A percentile compares a stretch with the other conserved stretches of the same genome.
phyloP scores from a whole-genome alignment of 1,140 invertebrate genomes.

The Ceratina japonica region DNA sequence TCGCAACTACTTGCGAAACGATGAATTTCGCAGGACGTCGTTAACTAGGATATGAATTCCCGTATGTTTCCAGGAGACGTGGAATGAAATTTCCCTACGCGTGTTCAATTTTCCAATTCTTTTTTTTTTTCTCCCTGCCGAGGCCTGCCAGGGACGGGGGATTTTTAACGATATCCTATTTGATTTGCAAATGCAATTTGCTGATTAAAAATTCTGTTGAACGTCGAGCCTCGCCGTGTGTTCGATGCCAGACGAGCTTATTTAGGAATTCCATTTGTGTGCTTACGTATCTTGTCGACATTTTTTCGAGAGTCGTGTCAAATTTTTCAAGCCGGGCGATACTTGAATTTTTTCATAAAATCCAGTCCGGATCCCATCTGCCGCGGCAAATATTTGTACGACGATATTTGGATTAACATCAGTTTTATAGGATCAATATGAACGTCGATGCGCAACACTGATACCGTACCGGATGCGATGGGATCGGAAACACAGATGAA shows the following conservation, averaged over 20 bases:
- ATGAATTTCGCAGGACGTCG: background rate
- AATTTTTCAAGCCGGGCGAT: background rate
- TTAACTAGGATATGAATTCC: background rate
- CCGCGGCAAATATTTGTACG: background rate
- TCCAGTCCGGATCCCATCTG: background rate
- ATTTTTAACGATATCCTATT: background rate
- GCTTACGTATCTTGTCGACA: background rate
- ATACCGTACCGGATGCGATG: background rate
- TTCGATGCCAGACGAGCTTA: background rate
- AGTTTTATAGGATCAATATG: background rate
- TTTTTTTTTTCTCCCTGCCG: background rate
- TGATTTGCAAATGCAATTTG: conserved; percentile 1
- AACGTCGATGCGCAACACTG: background rate
- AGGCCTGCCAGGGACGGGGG: no score
- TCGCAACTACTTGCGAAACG: background rate
- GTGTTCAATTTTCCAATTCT: background rate
- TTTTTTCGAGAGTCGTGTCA: background rate
- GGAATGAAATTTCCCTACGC: background rate
- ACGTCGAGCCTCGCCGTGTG: background rate
- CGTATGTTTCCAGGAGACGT: background rate
- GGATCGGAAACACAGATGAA: background rate
- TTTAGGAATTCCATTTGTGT: background rate
- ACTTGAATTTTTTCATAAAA: background rate
- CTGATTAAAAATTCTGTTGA: conserved; percentile 1
- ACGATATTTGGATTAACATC: no score